phyloP scores from a whole-genome alignment of 2,113 vertebrate genomes.

The Okapia johnstoni region DNA sequence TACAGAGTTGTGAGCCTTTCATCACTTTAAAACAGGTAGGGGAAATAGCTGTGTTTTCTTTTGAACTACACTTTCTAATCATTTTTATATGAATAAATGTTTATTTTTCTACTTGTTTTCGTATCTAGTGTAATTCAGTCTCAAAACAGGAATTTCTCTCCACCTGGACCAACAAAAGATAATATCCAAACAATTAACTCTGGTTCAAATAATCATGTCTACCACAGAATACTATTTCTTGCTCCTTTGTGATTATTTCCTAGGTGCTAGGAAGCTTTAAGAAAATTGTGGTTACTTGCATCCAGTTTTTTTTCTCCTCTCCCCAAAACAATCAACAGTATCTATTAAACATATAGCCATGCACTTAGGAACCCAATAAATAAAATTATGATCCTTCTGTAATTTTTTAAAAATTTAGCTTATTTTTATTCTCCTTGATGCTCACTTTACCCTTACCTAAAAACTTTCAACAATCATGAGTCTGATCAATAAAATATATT shows the following conservation, averaged over 20 bases:
- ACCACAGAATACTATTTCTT: slow-evolving; percentile 13
- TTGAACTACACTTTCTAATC: slow-evolving; percentile 43
- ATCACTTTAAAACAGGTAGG: slow-evolving; percentile 40
- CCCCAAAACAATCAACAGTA: neutral
- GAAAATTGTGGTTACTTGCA: neutral
- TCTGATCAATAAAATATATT: neutral
- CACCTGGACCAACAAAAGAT: slow-evolving; percentile 38
- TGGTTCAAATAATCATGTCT: neutral
- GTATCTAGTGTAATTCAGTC: slow-evolving; percentile 26
- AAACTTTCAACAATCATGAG: neutral
- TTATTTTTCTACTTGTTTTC: slow-evolving; percentile 53
- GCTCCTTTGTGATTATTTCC: slow-evolving; percentile 2
- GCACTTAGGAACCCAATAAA: neutral
- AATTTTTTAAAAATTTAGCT: neutral
- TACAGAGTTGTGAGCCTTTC: slow-evolving; percentile 21
- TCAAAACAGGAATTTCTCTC: slow-evolving; percentile 58
- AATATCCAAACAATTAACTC: slow-evolving; percentile 5
- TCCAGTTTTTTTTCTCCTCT: neutral
- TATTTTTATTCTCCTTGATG: neutral
- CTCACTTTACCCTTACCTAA: neutral
- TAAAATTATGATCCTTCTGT: slow-evolving; percentile 4
- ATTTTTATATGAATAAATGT: slow-evolving; percentile 43
- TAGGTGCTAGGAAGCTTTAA: neutral
- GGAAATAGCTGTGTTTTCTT: slow-evolving; percentile 54
- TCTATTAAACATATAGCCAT: neutral